phyloP scores from a whole-genome alignment of 2,888 invertebrate genomes.

The Euzetes globulus region DNA sequence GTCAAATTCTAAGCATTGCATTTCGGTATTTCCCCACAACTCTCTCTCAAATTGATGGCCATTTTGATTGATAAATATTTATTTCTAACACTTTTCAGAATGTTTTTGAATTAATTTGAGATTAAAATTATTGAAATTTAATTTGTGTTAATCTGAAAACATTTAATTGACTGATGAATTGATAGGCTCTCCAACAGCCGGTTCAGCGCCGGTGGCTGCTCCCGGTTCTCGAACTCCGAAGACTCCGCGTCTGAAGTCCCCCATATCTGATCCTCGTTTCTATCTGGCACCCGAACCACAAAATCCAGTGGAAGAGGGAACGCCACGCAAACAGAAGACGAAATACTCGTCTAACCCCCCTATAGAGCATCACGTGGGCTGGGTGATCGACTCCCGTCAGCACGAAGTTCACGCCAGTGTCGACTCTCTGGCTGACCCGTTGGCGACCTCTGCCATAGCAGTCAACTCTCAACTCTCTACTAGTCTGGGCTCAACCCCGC shows the following conservation, averaged over 20 bases:
- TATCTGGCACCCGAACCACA: slow-evolving; percentile 72
- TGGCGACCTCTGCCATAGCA: too few species aligned
- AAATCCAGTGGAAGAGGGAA: slow-evolving; percentile 48
- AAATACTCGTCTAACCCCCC: slow-evolving; percentile 84
- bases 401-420: slow-evolving; percentile 48
- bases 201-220: slow-evolving; percentile 43
- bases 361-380: slow-evolving; percentile 62
- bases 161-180: background rate
- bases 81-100: too few species aligned
- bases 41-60: too few species aligned
- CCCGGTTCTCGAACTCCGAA: slow-evolving; percentile 31
- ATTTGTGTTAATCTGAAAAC: background rate
- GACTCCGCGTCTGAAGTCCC: slow-evolving; percentile 43
- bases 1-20: too few species aligned
- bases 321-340: slow-evolving; percentile 76
- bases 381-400: slow-evolving; percentile 76
- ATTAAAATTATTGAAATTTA: too few species aligned
- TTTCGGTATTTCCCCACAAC: too few species aligned
- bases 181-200: slow-evolving; percentile 21
- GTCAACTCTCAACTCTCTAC: slow-evolving; percentile 40
- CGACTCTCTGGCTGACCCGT: background rate
- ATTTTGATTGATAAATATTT: too few species aligned
- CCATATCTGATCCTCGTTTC: slow-evolving; percentile 64
- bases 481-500: slow-evolving; percentile 71
- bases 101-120: too few species aligned